Evolutionary conservation across 2,888 invertebrate species (phyloP).

Genomic region (Syritta pipiens): DNA sequence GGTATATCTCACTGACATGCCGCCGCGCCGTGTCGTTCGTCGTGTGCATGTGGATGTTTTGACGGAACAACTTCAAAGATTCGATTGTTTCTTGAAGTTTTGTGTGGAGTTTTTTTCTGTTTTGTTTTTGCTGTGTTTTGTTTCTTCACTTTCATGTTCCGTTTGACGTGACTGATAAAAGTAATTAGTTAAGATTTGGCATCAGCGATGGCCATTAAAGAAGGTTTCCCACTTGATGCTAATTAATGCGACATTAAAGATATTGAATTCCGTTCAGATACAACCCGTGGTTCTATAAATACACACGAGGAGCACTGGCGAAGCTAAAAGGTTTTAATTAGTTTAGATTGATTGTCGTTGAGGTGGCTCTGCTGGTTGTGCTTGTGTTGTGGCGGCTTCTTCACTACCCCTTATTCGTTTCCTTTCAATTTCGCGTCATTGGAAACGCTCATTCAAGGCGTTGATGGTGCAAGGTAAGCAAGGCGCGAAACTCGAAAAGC

Average conservation of each 20-base stretch:
- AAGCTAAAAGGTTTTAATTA: no score
- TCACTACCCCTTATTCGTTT: no score
- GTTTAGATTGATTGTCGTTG: no score
- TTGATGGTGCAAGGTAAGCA: no score
- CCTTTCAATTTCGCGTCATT: no score
- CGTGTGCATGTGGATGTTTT: conserved; percentile 27
- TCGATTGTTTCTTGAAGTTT: conserved; percentile 28
- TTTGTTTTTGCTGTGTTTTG: background rate
- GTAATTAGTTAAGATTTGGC: conserved; percentile 51
- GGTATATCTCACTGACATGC: conserved; percentile 37
- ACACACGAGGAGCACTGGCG: background rate
- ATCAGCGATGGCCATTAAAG: conserved; percentile 27
- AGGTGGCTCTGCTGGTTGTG: no score
- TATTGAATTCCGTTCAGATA: background rate
- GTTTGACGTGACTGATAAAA: conserved; percentile 49
- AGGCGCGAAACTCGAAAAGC: no score
- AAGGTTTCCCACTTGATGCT: conserved; percentile 19
- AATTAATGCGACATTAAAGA: conserved; percentile 36
- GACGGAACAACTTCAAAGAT: conserved; percentile 61
- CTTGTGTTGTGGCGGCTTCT: no score
- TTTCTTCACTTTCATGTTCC: background rate
- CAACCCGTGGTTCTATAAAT: background rate
- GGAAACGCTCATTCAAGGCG: no score
- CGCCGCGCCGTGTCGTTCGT: background rate
- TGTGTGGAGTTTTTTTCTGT: conserved; percentile 4